Evolutionary conservation across 2,113 vertebrate genomes (phyloP), one percentile per base, ranked within the genome.

Genomic region (Triplophysa siluroides): DNA sequence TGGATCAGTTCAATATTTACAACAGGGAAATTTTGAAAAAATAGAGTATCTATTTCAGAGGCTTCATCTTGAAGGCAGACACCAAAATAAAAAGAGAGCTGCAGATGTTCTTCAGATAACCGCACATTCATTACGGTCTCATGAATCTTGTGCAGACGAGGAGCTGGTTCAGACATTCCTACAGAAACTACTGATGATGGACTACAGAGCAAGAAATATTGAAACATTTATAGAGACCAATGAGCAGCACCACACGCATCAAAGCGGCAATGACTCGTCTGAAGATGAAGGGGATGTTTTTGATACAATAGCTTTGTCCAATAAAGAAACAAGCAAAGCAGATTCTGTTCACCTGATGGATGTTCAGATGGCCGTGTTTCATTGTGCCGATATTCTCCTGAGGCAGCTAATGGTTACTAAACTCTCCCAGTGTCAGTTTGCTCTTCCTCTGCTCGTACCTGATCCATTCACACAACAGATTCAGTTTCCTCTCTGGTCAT

Each of bases 361-460:
- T 75, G 79, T 93, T 72, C 92, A 93, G 72, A 94, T 95, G 91
- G 91, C 90, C 16, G 86, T 92, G 23, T 94, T 91, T 77, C 88
- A 93, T 45, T 92, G 90, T 1, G 88, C 93, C 16, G 90, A 94
- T 65, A 83, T 87, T 21, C 93, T 94, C 78, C 85, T 91, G 9
- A 89, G 88, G 73, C 91, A 94, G 82, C 85, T 85, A 78, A 75
- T 94, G 45, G 74, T 87, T 0, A 90, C 83, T 26, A 95, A 94
- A 79, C 85, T 95, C 2, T 92, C 93, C 0, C 84, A 91, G 67
- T 94, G 93, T 88, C 94, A 93, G 8, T 93, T 91, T 13, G 92
- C 92, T 0, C 86, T 95, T 2, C 93, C 93, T 33, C 85, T 94
- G 43, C 86, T 94, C 63, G 85, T 94, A 13, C 92, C 92, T 11